Evolutionary conservation across 1,140 invertebrate species (phyloP), one percentile per base, ranked within the genome.

Genomic region (Trigoniulus corallinus): DNA sequence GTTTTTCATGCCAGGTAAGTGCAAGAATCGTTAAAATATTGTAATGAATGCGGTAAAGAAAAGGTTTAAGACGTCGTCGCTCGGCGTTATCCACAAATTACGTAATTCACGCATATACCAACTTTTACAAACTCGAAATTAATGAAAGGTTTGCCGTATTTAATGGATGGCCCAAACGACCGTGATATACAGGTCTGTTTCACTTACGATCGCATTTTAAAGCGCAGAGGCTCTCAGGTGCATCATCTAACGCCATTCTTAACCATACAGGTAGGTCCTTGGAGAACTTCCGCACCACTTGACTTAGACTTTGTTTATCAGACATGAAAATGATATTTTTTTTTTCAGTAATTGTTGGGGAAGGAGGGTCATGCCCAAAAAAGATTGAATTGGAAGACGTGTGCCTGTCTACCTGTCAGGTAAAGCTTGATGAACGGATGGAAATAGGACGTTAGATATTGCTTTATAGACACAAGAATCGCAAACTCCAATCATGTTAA

Each of bases 271-370:
- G 73, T 44, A 75, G 61, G 57, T 69, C 72, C 57, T 74, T 70
- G n/a, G 69, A 70, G 61, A 77, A 77, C 53, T 72, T 73, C 39
- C 73, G 58, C 29, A 77, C 71, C 24, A 72, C 65, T 57, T 74
- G 71, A 22, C 70, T 70, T 42, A 73, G 50, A 50, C 68, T 67
- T 61, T 68, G 12, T 12, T 12, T 34, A 48, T 27, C 23, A 48
- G 21, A 15, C n/a, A 34, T 10, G 10, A 12, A n/a, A 48, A 10
- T 48, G 22, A 48, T 15, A 12, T 13, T 49, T 49, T 22, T 50
- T 50, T 50, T 18, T 48, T 25, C 18, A 23, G 15, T 39, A 2
- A 48, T 34, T 54, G 52, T 41, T 53, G 54, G 41, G 13, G 20
- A 53, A 21, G 40, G 23, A 7, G 24, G 20, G 21, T 15, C 20